Evolutionary conservation across 2,797 vertebrate species (phyloP).

Genomic region (Pteropus rufus): DNA sequence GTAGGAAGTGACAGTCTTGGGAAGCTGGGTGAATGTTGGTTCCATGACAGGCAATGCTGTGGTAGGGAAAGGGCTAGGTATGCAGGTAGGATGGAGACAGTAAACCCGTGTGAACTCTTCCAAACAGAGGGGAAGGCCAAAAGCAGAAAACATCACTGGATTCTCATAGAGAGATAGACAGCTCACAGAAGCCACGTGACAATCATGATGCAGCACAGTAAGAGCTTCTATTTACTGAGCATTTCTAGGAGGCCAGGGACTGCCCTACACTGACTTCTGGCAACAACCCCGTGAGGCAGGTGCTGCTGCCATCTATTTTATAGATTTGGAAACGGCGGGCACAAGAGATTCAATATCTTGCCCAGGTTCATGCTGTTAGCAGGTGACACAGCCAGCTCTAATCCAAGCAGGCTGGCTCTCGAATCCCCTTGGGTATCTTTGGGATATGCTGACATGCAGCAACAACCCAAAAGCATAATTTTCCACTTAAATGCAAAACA

Average conservation of each 20-base stretch:
- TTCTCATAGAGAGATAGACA: background rate
- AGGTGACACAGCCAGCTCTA: background rate
- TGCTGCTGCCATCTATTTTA: background rate
- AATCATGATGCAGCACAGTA: background rate
- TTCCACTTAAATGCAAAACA: background rate
- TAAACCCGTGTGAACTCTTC: background rate
- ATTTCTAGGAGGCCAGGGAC: background rate
- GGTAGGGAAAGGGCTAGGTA: background rate
- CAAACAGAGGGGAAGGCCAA: background rate
- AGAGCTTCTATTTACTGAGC: background rate
- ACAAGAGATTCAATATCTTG: background rate
- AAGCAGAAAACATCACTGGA: background rate
- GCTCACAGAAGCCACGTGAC: background rate
- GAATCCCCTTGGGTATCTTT: background rate
- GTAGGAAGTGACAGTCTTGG: background rate
- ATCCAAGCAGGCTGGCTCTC: background rate
- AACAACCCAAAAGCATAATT: background rate
- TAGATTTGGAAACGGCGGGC: background rate
- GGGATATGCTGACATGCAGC: background rate
- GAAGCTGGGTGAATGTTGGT: background rate
- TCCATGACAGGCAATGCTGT: background rate
- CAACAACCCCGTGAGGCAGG: background rate
- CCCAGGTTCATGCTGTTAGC: background rate
- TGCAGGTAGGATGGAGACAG: background rate
- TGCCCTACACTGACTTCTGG: background rate